Conservation (phyloP, 2,888 invertebrate species). For the Cerastis rubricosa region DNA sequence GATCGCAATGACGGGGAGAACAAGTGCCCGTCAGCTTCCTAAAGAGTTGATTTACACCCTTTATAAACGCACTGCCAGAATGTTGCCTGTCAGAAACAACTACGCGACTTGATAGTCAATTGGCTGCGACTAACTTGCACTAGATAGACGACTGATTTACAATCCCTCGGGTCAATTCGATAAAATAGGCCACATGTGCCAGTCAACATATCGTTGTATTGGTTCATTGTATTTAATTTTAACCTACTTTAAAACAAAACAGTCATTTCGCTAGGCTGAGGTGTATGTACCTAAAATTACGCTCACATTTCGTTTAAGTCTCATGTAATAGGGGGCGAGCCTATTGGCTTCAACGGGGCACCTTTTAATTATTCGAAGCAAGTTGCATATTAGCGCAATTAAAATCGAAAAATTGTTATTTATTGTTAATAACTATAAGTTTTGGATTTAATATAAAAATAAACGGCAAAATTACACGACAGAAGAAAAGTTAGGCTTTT, state of each 20-base stretch:
- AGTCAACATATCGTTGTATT: neutral
- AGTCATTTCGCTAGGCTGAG: neutral
- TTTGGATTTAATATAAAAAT: neutral
- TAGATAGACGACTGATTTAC: conserved; percentile 42
- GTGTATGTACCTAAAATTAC: neutral
- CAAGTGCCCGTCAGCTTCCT: too few species aligned
- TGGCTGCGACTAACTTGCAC: conserved; percentile 37
- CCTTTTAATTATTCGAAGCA: neutral
- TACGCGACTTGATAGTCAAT: conserved; percentile 19
- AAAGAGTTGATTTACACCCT: too few species aligned
- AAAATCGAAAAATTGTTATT: neutral
- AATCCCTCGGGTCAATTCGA: conserved; percentile 32
- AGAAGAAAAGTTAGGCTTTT: neutral
- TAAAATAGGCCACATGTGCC: conserved; percentile 38
- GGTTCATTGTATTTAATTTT: conserved; percentile 3
- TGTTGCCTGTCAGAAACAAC: neutral
- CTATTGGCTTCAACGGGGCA: neutral
- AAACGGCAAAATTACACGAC: neutral
- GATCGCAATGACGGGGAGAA: too few species aligned
- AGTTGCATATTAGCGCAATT: neutral
- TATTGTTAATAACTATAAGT: neutral
- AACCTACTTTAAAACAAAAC: neutral
- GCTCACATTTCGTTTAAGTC: neutral
- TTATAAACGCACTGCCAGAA: neutral
- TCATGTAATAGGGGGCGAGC: neutral